Percentiles rank a stretch among this genome's conserved stretches.
These are phyloP conservation scores for Cryptops parisi DNA, from an alignment of 2,888 invertebrate genomes.

Conservation along the genomic window DNA sequence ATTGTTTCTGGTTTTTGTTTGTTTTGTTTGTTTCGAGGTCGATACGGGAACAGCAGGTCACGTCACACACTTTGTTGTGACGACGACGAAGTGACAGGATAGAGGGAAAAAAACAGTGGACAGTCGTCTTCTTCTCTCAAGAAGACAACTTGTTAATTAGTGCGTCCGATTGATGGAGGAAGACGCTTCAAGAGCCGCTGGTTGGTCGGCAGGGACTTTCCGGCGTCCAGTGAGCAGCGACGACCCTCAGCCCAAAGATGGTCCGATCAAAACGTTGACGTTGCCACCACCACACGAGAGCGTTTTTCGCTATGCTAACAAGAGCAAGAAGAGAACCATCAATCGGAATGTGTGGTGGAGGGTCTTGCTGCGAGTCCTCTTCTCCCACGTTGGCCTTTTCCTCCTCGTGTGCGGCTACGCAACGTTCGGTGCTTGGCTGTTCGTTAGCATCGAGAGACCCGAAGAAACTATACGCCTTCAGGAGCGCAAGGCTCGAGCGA, in stretches of 20 bases:
- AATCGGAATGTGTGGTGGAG: constrained; percentile 15
- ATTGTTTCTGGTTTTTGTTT: too few species aligned
- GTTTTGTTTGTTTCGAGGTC: too few species aligned
- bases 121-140: too few species aligned
- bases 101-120: too few species aligned
- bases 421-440: constrained; percentile 22
- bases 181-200: too few species aligned
- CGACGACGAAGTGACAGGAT: too few species aligned
- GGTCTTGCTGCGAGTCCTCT: constrained; percentile 19
- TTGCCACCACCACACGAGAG: constrained; percentile 1
- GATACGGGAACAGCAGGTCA: too few species aligned
- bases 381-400: constrained; percentile 25
- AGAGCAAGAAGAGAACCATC: neutral
- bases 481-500: constrained; percentile 19
- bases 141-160: too few species aligned
- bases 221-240: constrained; percentile 1
- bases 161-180: too few species aligned
- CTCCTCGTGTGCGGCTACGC: constrained; percentile 22
- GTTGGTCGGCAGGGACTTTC: too few species aligned
- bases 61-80: too few species aligned
- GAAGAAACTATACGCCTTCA: constrained; percentile 18
- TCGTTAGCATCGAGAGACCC: constrained; percentile 22
- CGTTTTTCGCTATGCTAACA: constrained; percentile 5
- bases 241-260: neutral
- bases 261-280: neutral